phyloP scores from a whole-genome alignment of 2,888 invertebrate genomes.

The Xylota sylvarum region DNA sequence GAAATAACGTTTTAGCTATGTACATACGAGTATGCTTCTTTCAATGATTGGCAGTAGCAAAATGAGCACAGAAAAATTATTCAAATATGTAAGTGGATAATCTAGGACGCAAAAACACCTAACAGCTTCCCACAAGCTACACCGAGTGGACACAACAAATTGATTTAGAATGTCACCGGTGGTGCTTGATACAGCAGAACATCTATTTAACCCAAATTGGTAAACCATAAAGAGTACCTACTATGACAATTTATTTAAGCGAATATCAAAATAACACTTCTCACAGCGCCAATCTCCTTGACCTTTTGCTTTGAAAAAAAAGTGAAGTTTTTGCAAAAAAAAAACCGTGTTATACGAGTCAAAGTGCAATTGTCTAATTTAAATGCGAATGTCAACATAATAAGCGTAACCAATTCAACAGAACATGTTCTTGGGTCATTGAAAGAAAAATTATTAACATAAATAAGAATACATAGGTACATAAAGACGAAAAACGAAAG shows the following conservation, averaged over 20 bases:
- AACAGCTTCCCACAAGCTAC: slow-evolving; percentile 26
- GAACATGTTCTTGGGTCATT: slow-evolving; percentile 50
- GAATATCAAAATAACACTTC: slow-evolving; percentile 40
- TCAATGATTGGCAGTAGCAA: slow-evolving; percentile 56
- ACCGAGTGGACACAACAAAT: slow-evolving; percentile 6
- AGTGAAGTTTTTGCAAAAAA: slow-evolving; percentile 22
- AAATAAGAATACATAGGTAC: slow-evolving; percentile 21
- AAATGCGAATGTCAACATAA: slow-evolving; percentile 37
- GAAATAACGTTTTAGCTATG: slow-evolving; percentile 1
- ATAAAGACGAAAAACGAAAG: neutral
- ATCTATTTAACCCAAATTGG: slow-evolving; percentile 48
- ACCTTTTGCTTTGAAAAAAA: slow-evolving; percentile 47
- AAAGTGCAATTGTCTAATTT: slow-evolving; percentile 43
- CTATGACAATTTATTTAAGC: neutral
- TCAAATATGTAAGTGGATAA: slow-evolving; percentile 57
- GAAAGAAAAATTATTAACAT: slow-evolving; percentile 35
- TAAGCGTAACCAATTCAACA: slow-evolving; percentile 32
- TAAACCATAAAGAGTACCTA: slow-evolving; percentile 7
- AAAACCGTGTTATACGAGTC: slow-evolving; percentile 10
- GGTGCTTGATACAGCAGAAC: slow-evolving; percentile 15
- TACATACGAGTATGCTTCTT: neutral
- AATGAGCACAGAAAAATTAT: slow-evolving; percentile 56
- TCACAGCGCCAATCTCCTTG: slow-evolving; percentile 45
- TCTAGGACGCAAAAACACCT: slow-evolving; percentile 61
- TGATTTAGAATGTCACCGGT: slow-evolving; percentile 25